These are phyloP conservation scores for Megaleporinus macrocephalus DNA, from an alignment of 2,113 vertebrate species.

Conservation along the genomic window DNA sequence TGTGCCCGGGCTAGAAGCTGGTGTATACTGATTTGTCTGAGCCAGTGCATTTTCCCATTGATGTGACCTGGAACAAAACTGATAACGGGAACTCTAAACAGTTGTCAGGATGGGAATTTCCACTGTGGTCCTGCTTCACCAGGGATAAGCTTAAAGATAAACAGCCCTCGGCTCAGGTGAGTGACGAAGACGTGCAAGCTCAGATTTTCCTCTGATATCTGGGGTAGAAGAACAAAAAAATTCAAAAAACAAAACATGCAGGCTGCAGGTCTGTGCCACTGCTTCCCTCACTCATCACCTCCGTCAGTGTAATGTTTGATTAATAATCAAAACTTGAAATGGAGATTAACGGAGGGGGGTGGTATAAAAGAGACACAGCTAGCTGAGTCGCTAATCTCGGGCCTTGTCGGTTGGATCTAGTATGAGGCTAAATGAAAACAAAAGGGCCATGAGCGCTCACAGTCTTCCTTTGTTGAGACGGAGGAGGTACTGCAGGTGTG, in stretches of 20 bases:
- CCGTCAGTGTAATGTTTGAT: conserved; percentile 5
- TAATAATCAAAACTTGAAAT: conserved; percentile 11
- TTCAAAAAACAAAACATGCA: neutral
- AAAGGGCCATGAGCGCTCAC: neutral
- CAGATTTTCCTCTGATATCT: neutral
- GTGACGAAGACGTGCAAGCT: neutral
- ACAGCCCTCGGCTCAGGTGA: conserved; percentile 21
- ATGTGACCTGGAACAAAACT: conserved; percentile 14
- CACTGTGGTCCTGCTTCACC: neutral
- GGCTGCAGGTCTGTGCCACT: neutral
- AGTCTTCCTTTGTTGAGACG: conserved; percentile 7
- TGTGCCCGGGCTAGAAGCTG: neutral
- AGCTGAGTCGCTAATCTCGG: conserved; percentile 4
- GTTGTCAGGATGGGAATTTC: conserved; percentile 30
- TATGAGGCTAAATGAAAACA: neutral
- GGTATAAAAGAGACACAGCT: neutral
- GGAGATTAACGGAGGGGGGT: neutral
- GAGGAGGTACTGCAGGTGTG: neutral
- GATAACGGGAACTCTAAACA: neutral
- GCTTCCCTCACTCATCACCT: conserved; percentile 9
- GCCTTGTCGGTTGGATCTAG: neutral
- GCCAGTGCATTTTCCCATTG: neutral
- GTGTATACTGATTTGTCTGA: neutral
- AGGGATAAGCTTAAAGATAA: neutral
- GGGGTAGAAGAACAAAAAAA: neutral